Evolutionary conservation across 2,797 vertebrate genomes (phyloP).

Genomic region (Phoeniculus purpureus): DNA sequence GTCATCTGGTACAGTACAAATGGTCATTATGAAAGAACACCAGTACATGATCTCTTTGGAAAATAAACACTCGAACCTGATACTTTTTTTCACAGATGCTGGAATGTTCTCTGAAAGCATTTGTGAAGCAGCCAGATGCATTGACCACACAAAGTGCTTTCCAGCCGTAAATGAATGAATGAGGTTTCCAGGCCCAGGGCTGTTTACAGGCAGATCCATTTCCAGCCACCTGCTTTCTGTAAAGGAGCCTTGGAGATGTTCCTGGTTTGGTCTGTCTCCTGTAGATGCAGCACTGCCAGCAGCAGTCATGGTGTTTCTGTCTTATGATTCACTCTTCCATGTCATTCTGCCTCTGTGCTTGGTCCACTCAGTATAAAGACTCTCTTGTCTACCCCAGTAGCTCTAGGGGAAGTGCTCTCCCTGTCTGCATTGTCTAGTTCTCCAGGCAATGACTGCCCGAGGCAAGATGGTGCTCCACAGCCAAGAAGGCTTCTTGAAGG

Average conservation of each 20-base stretch:
- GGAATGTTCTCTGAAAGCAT: not conserved
- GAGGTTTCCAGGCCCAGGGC: not conserved
- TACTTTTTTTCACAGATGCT: not conserved
- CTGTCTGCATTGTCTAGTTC: not conserved
- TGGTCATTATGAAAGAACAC: not conserved
- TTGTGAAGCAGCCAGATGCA: not conserved
- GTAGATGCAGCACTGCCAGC: not conserved
- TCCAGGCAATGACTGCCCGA: not conserved
- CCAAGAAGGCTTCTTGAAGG: not conserved
- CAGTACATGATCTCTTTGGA: not conserved
- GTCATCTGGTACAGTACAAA: conserved; percentile 13
- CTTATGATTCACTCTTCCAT: not conserved
- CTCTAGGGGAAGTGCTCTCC: not conserved
- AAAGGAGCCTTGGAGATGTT: not conserved
- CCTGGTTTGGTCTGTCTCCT: not conserved
- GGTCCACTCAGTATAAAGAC: fast-evolving
- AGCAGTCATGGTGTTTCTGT: not conserved
- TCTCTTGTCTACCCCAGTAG: not conserved
- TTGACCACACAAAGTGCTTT: not conserved
- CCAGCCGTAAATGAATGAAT: not conserved
- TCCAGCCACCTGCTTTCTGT: not conserved
- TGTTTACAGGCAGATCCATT: not conserved
- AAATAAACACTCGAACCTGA: not conserved
- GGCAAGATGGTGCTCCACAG: not conserved
- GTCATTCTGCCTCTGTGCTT: not conserved